Evolutionary conservation across 2,888 invertebrate genomes (phyloP).

Genomic region (Dendrolimus houi): DNA sequence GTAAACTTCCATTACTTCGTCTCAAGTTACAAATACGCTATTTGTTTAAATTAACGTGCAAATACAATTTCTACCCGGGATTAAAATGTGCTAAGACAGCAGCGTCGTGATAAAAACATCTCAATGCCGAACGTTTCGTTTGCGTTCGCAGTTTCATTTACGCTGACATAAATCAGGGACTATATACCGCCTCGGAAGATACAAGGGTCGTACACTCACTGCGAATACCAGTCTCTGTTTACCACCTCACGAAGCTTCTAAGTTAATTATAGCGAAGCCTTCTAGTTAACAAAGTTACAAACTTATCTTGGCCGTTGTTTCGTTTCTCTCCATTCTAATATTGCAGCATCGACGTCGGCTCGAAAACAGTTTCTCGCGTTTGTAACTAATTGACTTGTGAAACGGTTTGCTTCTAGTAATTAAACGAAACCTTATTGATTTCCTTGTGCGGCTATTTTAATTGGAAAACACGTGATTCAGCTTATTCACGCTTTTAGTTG

Average conservation of each 20-base stretch:
- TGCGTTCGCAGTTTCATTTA: not conserved
- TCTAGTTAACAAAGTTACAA: constrained; percentile 32
- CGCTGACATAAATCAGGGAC: constrained; percentile 1
- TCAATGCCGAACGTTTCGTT: no score
- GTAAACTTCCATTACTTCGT: no score
- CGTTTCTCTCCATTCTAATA: constrained; percentile 15
- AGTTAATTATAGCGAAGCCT: constrained; percentile 32
- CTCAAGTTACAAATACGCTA: no score
- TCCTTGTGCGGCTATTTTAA: not conserved
- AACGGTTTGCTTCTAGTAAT: not conserved
- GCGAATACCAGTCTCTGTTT: constrained; percentile 2
- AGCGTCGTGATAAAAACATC: no score
- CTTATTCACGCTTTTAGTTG: not conserved
- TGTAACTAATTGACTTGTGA: constrained; percentile 1
- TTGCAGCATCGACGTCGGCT: constrained; percentile 7
- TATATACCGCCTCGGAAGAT: no score
- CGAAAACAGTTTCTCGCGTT: constrained; percentile 14
- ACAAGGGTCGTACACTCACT: not conserved
- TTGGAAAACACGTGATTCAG: not conserved
- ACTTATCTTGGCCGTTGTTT: constrained; percentile 25
- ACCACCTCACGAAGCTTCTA: constrained; percentile 16
- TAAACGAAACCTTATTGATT: not conserved
- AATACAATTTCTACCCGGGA: no score
- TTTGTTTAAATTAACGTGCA: no score
- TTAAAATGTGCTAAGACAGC: no score